These are phyloP conservation scores for Pagetopsis macropterus DNA, from an alignment of 2,797 vertebrate genomes.

Conservation along the genomic window DNA sequence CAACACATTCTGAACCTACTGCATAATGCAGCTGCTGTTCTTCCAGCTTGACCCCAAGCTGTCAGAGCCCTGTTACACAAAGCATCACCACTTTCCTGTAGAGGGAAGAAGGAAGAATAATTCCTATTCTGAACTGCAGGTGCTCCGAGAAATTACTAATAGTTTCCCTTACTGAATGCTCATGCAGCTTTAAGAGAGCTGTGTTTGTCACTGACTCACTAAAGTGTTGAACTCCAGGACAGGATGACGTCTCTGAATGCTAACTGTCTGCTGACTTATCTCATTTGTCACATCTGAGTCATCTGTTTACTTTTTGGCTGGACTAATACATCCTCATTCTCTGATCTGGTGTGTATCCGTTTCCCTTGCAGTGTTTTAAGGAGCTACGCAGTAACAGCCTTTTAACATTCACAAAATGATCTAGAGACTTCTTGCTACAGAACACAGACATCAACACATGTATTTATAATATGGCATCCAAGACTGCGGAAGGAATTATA, in stretches of 20 bases:
- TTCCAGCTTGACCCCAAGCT: too few species aligned
- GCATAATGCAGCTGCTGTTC: neutral
- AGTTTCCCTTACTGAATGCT: neutral
- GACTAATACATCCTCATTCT: conserved; percentile 19
- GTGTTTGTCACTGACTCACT: neutral
- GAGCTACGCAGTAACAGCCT: conserved; percentile 31
- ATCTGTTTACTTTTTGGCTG: conserved; percentile 12
- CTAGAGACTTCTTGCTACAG: conserved; percentile 30
- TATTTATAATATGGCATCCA: conserved; percentile 13
- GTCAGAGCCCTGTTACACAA: too few species aligned
- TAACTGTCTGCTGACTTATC: conserved; percentile 5
- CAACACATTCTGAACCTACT: neutral
- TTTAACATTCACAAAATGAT: conserved; percentile 26
- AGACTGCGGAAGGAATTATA: conserved; percentile 9
- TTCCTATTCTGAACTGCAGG: neutral
- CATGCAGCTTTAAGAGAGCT: neutral
- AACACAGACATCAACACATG: conserved; percentile 21
- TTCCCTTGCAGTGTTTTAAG: conserved; percentile 43
- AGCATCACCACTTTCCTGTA: neutral
- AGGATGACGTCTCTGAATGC: neutral
- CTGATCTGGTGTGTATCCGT: conserved; percentile 48
- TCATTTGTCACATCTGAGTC: conserved; percentile 28
- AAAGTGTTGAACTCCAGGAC: conserved; percentile 16
- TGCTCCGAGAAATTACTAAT: neutral
- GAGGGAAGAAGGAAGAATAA: neutral